A percentile compares a stretch with the other conserved stretches of the same genome.
These are phyloP conservation scores for Uloborus diversus DNA, from an alignment of 1,140 invertebrate genomes.

Conservation along the genomic window DNA sequence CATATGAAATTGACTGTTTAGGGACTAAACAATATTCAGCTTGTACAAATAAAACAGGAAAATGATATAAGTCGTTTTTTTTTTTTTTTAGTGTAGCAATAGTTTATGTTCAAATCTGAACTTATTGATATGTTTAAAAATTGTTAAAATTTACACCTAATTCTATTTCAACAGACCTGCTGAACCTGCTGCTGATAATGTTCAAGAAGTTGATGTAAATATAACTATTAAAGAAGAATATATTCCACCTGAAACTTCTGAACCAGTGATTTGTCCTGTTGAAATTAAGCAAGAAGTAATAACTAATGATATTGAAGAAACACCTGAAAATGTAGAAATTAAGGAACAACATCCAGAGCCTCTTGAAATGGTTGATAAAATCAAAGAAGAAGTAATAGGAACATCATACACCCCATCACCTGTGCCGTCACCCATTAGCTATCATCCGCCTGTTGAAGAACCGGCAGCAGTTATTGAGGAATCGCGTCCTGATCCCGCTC, in stretches of 20 bases:
- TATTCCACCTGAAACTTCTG: conserved; percentile 30
- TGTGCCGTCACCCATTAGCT: conserved; percentile 14
- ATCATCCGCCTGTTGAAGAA: conserved; percentile 18
- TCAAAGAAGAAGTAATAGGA: conserved; percentile 37
- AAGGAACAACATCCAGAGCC: conserved; percentile 42
- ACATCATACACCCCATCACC: conserved; percentile 37
- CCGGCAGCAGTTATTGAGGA: neutral
- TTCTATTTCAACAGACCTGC: neutral
- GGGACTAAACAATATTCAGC: too few relatives aligned
- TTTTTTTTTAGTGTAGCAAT: too few relatives aligned
- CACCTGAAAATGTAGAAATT: conserved; percentile 17
- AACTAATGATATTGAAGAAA: conserved; percentile 26
- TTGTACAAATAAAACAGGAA: too few relatives aligned
- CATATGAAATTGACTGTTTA: too few relatives aligned
- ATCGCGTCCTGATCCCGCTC: conserved; percentile 22
- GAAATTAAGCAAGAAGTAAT: conserved; percentile 49
- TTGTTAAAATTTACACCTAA: neutral
- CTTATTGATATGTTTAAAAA: neutral
- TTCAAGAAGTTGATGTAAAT: neutral
- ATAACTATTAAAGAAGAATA: conserved; percentile 41
- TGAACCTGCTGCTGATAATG: neutral
- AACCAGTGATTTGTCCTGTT: conserved; percentile 26
- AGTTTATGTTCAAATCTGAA: too few relatives aligned
- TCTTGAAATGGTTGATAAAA: conserved; percentile 62
- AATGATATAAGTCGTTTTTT: too few relatives aligned